Conservation (phyloP, 2,797 vertebrate genomes). For the Pterois miles region DNA sequence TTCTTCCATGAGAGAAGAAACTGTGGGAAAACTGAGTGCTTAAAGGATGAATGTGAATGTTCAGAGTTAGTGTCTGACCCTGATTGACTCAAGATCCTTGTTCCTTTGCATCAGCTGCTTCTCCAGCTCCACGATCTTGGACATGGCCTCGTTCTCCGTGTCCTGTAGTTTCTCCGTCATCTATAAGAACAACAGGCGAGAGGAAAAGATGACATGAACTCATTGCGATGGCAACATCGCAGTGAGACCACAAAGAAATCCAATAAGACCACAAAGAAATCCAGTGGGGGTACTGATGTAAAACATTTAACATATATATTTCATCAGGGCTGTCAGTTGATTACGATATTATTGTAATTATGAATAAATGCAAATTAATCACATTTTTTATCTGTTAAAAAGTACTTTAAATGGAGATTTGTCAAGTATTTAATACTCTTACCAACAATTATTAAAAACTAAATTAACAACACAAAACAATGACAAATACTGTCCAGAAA, state of each 20-base stretch:
- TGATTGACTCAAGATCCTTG: conserved; percentile 92
- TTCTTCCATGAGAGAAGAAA: not conserved
- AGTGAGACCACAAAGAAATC: not conserved
- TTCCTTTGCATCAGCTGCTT: conserved; percentile 95
- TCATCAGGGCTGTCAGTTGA: too few species aligned
- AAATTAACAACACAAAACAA: too few species aligned
- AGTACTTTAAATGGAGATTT: too few species aligned
- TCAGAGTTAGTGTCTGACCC: conserved; percentile 77
- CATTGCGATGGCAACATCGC: conserved; percentile 5
- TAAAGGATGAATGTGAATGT: not conserved
- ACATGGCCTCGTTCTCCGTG: conserved; percentile 96
- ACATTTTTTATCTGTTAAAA: too few species aligned
- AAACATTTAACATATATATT: not conserved
- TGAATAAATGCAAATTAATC: too few species aligned
- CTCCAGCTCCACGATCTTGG: conserved; percentile 96
- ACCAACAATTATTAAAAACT: too few species aligned
- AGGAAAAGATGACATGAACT: conserved; percentile 2
- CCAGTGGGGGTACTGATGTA: not conserved
- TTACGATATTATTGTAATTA: too few species aligned
- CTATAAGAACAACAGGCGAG: conserved; percentile 68
- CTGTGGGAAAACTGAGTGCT: not conserved
- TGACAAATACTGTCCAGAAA: too few species aligned
- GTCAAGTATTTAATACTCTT: too few species aligned
- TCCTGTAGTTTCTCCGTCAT: conserved; percentile 96
- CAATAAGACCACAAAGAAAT: not conserved